Evolutionary conservation across 2,113 vertebrate genomes (phyloP).

Genomic region (Sinosuthora webbiana): DNA sequence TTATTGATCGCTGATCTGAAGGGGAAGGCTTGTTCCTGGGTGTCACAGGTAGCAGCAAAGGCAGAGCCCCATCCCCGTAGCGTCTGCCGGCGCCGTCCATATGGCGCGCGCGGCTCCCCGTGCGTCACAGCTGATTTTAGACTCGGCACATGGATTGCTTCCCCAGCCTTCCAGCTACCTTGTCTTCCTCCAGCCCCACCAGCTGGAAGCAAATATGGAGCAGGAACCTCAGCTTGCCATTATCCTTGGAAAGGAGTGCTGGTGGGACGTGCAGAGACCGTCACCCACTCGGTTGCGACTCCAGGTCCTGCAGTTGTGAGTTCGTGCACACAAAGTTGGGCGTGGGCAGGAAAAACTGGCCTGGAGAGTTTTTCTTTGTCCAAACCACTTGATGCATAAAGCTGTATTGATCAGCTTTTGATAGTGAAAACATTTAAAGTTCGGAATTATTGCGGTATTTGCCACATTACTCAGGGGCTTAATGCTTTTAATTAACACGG

Average conservation of each 20-base stretch:
- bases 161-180: background rate
- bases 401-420: background rate
- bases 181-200: background rate
- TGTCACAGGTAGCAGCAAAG: background rate
- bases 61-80: background rate
- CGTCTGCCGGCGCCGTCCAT: background rate
- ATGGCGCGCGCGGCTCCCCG: background rate
- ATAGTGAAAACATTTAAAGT: background rate
- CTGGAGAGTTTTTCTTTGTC: background rate
- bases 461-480: background rate
- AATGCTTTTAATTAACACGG: background rate
- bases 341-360: background rate
- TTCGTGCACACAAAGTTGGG: background rate
- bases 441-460: background rate
- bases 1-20: background rate
- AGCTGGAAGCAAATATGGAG: background rate
- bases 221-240: background rate
- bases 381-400: background rate
- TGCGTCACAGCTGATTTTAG: background rate
- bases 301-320: background rate
- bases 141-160: background rate
- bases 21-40: background rate
- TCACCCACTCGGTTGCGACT: fast-evolving
- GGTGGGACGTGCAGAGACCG: fast-evolving
- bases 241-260: background rate